Evolutionary conservation across 1,140 invertebrate genomes (phyloP).

Genomic region (Philaenus spumarius): DNA sequence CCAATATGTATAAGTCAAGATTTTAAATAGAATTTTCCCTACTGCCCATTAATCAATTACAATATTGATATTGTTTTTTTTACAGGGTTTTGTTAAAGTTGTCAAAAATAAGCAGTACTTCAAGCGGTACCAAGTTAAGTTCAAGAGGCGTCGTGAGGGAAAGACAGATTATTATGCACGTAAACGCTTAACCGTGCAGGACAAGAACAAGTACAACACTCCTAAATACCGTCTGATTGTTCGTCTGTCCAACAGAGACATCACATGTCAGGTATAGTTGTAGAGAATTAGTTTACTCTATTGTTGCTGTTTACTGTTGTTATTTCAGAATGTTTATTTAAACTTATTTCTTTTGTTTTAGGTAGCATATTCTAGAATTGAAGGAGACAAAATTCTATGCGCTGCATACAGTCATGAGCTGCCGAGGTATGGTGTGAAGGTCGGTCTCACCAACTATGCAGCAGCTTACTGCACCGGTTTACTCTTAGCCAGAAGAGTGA

Average conservation of each 20-base stretch:
- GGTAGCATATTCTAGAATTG: slow-evolving; percentile 96
- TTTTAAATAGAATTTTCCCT: no score
- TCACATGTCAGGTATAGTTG: slow-evolving; percentile 79
- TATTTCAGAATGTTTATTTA: no score
- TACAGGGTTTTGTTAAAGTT: slow-evolving; percentile 97
- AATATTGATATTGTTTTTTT: no score
- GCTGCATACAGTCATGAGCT: slow-evolving; percentile 98
- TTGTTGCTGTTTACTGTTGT: background rate
- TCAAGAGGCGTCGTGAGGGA: slow-evolving; percentile 91
- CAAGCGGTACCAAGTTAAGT: slow-evolving; percentile 96
- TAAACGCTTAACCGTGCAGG: slow-evolving; percentile 93
- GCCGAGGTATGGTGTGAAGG: slow-evolving; percentile 87
- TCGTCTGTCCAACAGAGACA: slow-evolving; percentile 95
- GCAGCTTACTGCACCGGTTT: slow-evolving; percentile 98
- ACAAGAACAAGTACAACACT: slow-evolving; percentile 99
- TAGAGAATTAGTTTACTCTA: no score
- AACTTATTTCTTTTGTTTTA: slow-evolving; percentile 36
- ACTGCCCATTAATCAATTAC: no score
- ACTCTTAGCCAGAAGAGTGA: slow-evolving; percentile 86
- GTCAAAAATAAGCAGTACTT: slow-evolving; percentile 99
- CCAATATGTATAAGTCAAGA: no score
- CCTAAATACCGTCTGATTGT: slow-evolving; percentile 99
- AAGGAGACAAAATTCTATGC: slow-evolving; percentile 94
- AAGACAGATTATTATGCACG: slow-evolving; percentile 99
- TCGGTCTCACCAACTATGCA: slow-evolving; percentile 98